Evolutionary conservation across 2,113 vertebrate species (phyloP), one percentile per base, ranked within the genome.

Genomic region (Ameiurus melas): DNA sequence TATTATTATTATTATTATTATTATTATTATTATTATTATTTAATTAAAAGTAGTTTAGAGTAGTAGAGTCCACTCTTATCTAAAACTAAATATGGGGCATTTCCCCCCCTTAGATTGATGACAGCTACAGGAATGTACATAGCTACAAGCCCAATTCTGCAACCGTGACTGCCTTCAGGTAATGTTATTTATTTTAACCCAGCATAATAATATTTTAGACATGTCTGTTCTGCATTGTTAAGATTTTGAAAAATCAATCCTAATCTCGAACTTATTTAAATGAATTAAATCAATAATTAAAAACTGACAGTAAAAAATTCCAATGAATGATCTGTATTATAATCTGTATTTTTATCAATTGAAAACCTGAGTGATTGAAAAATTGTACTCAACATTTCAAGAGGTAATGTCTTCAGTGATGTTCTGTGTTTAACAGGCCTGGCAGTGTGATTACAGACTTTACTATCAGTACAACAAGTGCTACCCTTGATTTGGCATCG

Each of bases 151-250:
- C 13, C 30, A 1, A 80, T 33, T 87, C 89, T 43, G 73, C 60
- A 33, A n/a, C 7, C 12, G 85, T 89, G 51, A 89, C 64, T 51
- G 17, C 10, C 2, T 87, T 89, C 66, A 89, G 89, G 89, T 89
- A 77, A 12, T 64, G 19, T 16, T 55, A 22, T 55, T 64, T 55
- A 17, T 55, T 51, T 25, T 16, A 53, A 51, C n/a, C 5, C n/a
- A 6, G 27, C 5, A 16, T 78, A n/a, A 53, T 68, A 33, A 68
- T 68, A 30, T 30, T 30, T 68, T 68, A 64, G n/a, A 33, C 30
- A 4, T 33, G 13, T 68, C 60, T 14, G 33, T 68, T 9, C 25
- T 2, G 9, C 25, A 10, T 64, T 10, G 9, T 25, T 64, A 22
- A 9, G 22, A 62, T 25, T 64, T 64, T 64, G 22, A 27, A 27